A percentile compares a stretch with the other conserved stretches of the same genome.
Conservation (phyloP, 2,797 vertebrate species). For the Trachurus trachurus region DNA sequence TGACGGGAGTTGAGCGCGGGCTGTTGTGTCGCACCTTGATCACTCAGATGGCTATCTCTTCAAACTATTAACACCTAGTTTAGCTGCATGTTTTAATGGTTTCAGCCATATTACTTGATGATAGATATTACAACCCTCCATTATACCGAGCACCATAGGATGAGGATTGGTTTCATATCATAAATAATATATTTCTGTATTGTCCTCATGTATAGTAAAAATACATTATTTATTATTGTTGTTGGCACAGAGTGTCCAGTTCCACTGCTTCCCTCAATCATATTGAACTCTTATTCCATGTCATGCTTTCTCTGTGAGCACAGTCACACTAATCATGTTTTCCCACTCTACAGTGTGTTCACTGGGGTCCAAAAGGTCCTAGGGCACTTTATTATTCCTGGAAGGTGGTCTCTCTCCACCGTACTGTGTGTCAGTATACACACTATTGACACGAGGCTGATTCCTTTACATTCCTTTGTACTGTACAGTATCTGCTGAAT, state of each 20-base stretch:
- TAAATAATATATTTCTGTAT: neutral
- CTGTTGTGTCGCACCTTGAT: too few relatives aligned
- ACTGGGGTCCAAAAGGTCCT: neutral
- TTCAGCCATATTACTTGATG: neutral
- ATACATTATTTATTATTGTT: neutral
- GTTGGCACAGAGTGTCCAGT: neutral
- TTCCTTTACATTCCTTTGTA: neutral
- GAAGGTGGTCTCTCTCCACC: neutral
- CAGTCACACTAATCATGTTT: neutral
- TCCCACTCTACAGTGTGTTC: too few relatives aligned
- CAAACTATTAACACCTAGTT: neutral
- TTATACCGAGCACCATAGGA: slow-evolving; percentile 32
- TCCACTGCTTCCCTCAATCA: neutral
- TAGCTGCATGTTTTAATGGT: neutral
- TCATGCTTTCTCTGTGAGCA: neutral
- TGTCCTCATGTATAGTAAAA: neutral
- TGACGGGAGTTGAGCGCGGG: neutral
- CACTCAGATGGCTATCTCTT: neutral
- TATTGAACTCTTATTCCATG: neutral
- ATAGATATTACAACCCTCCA: slow-evolving; percentile 31
- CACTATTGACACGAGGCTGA: neutral
- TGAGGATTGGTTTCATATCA: slow-evolving; percentile 4
- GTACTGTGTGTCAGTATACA: neutral
- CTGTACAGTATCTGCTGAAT: slow-evolving; percentile 25
- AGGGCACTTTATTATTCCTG: neutral